Evolutionary conservation across 2,113 vertebrate species (phyloP).

Genomic region (Okapia johnstoni): DNA sequence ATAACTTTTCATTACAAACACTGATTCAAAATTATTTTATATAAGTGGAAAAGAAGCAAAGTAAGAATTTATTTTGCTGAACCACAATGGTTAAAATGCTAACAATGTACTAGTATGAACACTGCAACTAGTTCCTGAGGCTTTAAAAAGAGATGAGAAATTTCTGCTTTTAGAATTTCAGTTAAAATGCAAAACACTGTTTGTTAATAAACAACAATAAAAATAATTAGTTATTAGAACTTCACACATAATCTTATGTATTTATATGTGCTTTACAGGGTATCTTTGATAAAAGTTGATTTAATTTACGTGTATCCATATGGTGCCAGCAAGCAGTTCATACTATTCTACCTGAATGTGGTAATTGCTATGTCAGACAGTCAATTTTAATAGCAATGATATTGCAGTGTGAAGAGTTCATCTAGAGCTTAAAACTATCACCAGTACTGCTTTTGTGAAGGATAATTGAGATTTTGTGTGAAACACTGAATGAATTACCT

Average conservation of each 20-base stretch:
- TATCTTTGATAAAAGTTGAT: slow-evolving; percentile 53
- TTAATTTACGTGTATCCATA: slow-evolving; percentile 59
- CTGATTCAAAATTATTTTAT: slow-evolving; percentile 55
- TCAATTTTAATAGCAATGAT: slow-evolving; percentile 58
- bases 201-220: slow-evolving; percentile 53
- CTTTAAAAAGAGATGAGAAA: slow-evolving; percentile 21
- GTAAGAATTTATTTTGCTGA: slow-evolving; percentile 10
- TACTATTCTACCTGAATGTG: slow-evolving; percentile 51
- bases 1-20: slow-evolving; percentile 63
- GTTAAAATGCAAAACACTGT: slow-evolving; percentile 39
- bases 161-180: slow-evolving; percentile 44
- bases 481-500: slow-evolving; percentile 49
- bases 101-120: background rate
- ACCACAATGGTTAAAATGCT: slow-evolving; percentile 10
- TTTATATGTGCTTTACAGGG: slow-evolving; percentile 46
- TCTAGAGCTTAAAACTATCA: slow-evolving; percentile 36
- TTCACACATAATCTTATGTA: slow-evolving; percentile 24
- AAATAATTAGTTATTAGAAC: slow-evolving; percentile 45
- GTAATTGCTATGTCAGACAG: slow-evolving; percentile 56
- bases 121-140: slow-evolving; percentile 11
- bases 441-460: slow-evolving; percentile 46
- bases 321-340: slow-evolving; percentile 52
- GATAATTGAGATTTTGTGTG: slow-evolving; percentile 51
- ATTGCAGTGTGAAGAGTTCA: slow-evolving; percentile 55
- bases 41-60: slow-evolving; percentile 51